Percentiles rank a stretch among this genome's conserved stretches.
phyloP scores from a whole-genome alignment of 2,797 vertebrate species.

The Leptatherina wallacei region DNA sequence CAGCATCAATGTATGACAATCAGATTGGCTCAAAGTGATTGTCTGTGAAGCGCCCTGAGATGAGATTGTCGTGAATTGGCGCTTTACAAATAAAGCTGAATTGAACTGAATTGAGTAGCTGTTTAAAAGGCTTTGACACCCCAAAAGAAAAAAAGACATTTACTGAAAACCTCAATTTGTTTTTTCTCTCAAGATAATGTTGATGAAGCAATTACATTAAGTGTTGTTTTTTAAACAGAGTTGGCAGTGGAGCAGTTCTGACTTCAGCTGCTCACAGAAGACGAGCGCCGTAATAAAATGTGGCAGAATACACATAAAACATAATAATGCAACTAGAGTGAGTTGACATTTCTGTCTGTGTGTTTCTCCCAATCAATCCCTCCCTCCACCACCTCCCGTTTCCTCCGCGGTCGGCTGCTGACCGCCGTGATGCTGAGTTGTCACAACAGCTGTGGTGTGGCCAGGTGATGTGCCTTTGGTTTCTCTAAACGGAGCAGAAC shows the following conservation, averaged over 20 bases:
- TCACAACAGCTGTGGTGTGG: slow-evolving; percentile 32
- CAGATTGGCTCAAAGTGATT: no score
- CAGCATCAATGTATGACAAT: background rate
- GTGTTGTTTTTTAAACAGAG: background rate
- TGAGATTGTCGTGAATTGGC: no score
- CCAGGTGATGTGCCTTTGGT: slow-evolving; percentile 41
- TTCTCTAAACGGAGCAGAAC: slow-evolving; percentile 4
- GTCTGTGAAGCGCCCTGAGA: no score
- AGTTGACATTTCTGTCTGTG: slow-evolving; percentile 14
- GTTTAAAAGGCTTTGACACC: slow-evolving; percentile 16
- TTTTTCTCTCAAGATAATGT: slow-evolving; percentile 5
- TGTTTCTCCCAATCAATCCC: slow-evolving; percentile 6
- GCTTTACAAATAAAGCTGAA: no score
- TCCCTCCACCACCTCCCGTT: slow-evolving; percentile 2
- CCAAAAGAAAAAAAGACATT: slow-evolving; percentile 2
- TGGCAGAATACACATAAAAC: slow-evolving; percentile 8
- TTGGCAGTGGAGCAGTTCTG: background rate
- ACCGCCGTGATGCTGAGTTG: slow-evolving; percentile 23
- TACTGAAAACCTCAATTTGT: background rate
- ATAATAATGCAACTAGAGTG: background rate
- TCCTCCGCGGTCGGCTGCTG: slow-evolving; percentile 9
- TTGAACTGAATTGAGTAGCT: no score
- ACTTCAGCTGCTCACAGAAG: background rate
- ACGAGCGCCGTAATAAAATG: slow-evolving; percentile 2
- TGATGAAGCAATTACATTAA: background rate